Conservation (phyloP, 2,113 vertebrate genomes). For the Tympanuchus pallidicinctus region DNA sequence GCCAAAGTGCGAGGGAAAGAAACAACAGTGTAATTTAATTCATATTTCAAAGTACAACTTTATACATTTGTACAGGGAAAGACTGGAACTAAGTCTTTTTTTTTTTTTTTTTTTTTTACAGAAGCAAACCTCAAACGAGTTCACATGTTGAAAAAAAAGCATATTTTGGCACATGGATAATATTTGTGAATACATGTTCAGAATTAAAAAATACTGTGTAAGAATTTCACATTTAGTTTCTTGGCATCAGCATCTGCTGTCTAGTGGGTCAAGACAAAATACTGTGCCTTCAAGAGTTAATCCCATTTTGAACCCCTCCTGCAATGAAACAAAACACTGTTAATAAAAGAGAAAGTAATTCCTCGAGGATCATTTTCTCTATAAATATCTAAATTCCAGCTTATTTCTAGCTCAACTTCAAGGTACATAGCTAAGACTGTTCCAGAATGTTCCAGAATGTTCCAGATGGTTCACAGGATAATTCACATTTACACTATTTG, state of each 20-base stretch:
- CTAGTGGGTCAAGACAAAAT: slow-evolving; percentile 94
- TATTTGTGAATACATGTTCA: slow-evolving; percentile 5
- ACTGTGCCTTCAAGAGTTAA: slow-evolving; percentile 96
- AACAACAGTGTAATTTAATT: slow-evolving; percentile 51
- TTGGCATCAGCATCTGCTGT: slow-evolving; percentile 92
- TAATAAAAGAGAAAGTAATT: neutral
- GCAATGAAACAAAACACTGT: slow-evolving; percentile 72
- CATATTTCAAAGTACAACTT: slow-evolving; percentile 45
- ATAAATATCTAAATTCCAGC: neutral
- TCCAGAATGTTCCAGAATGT: neutral
- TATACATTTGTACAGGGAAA: slow-evolving; percentile 71
- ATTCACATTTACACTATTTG: neutral
- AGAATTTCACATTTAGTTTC: slow-evolving; percentile 36
- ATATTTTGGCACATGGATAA: slow-evolving; percentile 70
- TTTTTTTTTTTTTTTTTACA: slow-evolving; percentile 67
- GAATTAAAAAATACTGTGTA: neutral
- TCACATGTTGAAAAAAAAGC: slow-evolving; percentile 66
- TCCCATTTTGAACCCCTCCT: slow-evolving; percentile 99
- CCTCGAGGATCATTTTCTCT: neutral
- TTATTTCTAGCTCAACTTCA: neutral
- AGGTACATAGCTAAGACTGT: neutral
- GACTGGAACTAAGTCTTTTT: slow-evolving; percentile 13
- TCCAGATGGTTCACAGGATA: neutral
- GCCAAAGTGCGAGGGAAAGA: slow-evolving; percentile 31
- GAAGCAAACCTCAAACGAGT: slow-evolving; percentile 61